A percentile compares a stretch with the other conserved stretches of the same genome.
Conservation (phyloP, 1,140 invertebrate species). For the Dendroctonus ponderosae region DNA sequence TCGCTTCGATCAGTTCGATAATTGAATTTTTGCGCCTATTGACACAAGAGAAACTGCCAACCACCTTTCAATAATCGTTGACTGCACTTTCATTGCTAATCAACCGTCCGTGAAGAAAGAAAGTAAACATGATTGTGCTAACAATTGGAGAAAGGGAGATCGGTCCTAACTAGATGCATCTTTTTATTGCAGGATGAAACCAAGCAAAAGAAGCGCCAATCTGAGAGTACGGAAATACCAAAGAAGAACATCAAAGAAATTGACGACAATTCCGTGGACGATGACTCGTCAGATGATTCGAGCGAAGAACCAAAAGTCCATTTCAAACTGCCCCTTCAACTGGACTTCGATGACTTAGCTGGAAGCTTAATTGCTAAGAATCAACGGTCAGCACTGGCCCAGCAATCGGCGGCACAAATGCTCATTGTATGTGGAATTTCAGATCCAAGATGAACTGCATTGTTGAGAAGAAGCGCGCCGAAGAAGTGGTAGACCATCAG, state of each 20-base stretch:
- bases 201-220: constrained; percentile 20
- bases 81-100: too few species aligned
- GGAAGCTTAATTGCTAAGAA: constrained; percentile 74
- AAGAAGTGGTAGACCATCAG: constrained; percentile 76
- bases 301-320: constrained; percentile 62
- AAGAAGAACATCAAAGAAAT: constrained; percentile 34
- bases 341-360: constrained; percentile 77
- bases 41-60: too few species aligned
- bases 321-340: constrained; percentile 73
- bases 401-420: neutral
- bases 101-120: too few species aligned
- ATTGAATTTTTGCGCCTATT: too few species aligned
- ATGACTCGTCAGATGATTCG: constrained; percentile 50
- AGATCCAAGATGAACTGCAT: constrained; percentile 81
- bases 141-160: too few species aligned
- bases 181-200: constrained; percentile 10
- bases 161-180: too few species aligned
- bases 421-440: neutral
- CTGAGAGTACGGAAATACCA: neutral
- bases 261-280: constrained; percentile 45
- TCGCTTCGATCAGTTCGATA: too few species aligned
- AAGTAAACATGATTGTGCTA: too few species aligned
- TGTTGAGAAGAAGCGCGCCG: constrained; percentile 78
- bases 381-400: constrained; percentile 52
- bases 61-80: too few species aligned